Evolutionary conservation across 2,888 invertebrate species (phyloP).

Genomic region (Drosophila rubida): DNA sequence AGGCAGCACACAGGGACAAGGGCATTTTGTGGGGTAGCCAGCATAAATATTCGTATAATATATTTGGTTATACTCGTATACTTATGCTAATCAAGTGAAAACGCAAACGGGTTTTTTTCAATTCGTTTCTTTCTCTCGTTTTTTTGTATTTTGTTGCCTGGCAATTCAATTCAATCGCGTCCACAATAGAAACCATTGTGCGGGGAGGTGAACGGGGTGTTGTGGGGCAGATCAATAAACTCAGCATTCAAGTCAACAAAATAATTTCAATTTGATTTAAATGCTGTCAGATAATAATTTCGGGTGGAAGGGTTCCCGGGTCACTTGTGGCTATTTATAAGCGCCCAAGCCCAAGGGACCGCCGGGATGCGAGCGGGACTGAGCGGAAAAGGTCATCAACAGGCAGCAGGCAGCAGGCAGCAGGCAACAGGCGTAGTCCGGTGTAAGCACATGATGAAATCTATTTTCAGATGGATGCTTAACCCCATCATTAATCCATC

Average conservation of each 20-base stretch:
- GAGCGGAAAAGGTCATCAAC: conserved; percentile 27
- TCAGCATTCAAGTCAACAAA: conserved; percentile 34
- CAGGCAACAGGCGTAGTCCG: neutral
- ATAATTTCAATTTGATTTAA: conserved; percentile 40
- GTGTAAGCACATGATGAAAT: conserved; percentile 43
- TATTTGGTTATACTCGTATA: neutral
- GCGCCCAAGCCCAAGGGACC: conserved; percentile 23
- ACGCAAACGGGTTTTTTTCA: conserved; percentile 6
- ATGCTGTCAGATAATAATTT: conserved; percentile 37
- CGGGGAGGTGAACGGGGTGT: neutral
- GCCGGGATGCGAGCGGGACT: neutral
- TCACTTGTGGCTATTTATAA: conserved; percentile 66
- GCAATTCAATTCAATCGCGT: conserved; percentile 13
- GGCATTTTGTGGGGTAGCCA: neutral
- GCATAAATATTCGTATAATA: neutral
- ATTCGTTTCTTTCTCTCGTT: neutral
- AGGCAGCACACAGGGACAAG: neutral
- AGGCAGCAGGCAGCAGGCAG: conserved; percentile 32
- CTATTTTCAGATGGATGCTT: conserved; percentile 51
- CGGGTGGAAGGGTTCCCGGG: neutral
- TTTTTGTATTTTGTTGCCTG: neutral
- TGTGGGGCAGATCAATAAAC: conserved; percentile 36
- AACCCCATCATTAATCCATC: conserved; percentile 70
- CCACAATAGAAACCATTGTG: conserved; percentile 16
- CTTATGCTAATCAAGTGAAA: conserved; percentile 27